Evolutionary conservation across 2,797 vertebrate genomes (phyloP), one percentile per base, ranked within the genome.

Genomic region (Phrynocephalus vlangalii): DNA sequence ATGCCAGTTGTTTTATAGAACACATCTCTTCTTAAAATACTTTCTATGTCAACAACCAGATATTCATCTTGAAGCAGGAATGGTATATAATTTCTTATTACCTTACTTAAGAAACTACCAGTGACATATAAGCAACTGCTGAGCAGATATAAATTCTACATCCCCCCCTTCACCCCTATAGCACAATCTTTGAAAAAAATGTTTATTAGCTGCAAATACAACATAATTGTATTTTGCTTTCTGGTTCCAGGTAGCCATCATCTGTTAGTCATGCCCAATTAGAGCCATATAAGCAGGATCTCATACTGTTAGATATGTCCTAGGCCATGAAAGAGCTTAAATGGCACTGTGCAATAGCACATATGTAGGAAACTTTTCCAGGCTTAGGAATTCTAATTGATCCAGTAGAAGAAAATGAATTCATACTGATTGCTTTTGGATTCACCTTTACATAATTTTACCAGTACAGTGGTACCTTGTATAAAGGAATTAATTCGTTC

Each of bases 131-230:
- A 88, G 67, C 60, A 78, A 20, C 28, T 67, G 84, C 75, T 83
- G 3, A 71, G 28, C 78, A 24, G 24, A 44, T 1, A 16, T 88
- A 67, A 33, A n/a, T 52, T 89, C 6, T 24, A 22, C 2, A 44
- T 76, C 6, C n/a, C 6, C 6, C 26, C 28, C 48, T 16, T n/a
- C 78, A 6, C 50, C n/a, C 50, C 4, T 1, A 10, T 48, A 48
- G 5, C 2, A 52, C 9, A 90, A 48, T 15, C 89, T 89, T 89
- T 83, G 66, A 60, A 44, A 70, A n/a, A 70, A n/a, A 22, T 83
- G 76, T 79, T 86, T 79, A 83, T 87, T 90, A 67, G 83, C 90
- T 83, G 48, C 56, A 86, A 86, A 89, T 73, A 44, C 26, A 38
- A 60, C 60, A 83, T 33, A 90, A 48, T 11, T 81, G 8, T 50